Percentiles rank a stretch among this genome's conserved stretches.
Conservation (phyloP, 2,888 invertebrate species). For the Aphodius sticticus region DNA sequence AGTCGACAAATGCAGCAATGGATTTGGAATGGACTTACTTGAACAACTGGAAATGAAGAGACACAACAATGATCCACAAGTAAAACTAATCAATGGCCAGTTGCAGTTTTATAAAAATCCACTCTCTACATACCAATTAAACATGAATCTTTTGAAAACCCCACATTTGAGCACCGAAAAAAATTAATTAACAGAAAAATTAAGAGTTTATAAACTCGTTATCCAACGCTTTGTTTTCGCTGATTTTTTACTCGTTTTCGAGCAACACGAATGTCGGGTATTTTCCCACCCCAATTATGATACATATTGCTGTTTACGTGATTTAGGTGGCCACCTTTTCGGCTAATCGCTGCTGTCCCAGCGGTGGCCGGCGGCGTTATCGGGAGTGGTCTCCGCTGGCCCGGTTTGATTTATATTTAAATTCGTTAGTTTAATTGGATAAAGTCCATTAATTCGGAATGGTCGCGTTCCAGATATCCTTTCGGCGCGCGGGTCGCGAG, state of each 20-base stretch:
- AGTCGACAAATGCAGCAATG: too few relatives aligned
- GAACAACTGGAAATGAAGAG: too few relatives aligned
- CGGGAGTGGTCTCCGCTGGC: not conserved
- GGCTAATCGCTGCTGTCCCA: not conserved
- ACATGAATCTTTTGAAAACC: too few relatives aligned
- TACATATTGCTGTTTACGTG: not conserved
- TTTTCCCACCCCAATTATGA: not conserved
- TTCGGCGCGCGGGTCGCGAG: not conserved
- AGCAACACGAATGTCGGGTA: not conserved
- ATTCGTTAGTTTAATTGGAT: conserved; percentile 20
- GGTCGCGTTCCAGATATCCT: not conserved
- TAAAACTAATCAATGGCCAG: too few relatives aligned
- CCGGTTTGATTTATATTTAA: conserved; percentile 22
- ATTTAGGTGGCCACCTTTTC: not conserved
- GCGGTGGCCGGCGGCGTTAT: not conserved
- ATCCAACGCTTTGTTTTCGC: too few relatives aligned
- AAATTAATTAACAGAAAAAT: too few relatives aligned
- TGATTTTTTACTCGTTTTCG: not conserved
- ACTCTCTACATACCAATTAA: too few relatives aligned
- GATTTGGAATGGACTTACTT: too few relatives aligned
- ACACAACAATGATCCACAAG: too few relatives aligned
- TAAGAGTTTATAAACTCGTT: too few relatives aligned
- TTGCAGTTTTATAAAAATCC: too few relatives aligned
- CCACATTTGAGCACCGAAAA: too few relatives aligned
- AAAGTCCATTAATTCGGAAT: conserved; percentile 21